Evolutionary conservation across 2,888 invertebrate species (phyloP).

Genomic region (Lissonota sp.): DNA sequence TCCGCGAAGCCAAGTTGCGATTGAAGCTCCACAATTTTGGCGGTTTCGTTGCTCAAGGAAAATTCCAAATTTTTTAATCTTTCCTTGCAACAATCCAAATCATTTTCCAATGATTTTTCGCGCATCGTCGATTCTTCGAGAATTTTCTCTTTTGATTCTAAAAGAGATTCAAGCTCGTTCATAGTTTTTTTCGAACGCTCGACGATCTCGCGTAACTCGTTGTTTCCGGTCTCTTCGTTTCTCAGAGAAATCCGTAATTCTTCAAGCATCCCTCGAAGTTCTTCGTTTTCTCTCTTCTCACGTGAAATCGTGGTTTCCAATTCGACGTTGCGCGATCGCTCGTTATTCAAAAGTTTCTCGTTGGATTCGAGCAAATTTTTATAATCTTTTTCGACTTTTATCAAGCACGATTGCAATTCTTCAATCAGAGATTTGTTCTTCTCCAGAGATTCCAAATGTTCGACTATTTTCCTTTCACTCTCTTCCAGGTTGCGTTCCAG

Average conservation of each 20-base stretch:
- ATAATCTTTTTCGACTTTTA: not conserved
- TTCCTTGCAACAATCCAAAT: slow-evolving; percentile 17
- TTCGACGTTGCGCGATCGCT: slow-evolving; percentile 32
- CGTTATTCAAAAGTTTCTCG: slow-evolving; percentile 26
- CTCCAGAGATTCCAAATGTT: slow-evolving; percentile 59
- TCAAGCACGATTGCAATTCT: slow-evolving; percentile 51
- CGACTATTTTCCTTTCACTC: slow-evolving; percentile 54
- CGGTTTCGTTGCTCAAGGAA: slow-evolving; percentile 6
- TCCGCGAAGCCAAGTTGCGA: not conserved
- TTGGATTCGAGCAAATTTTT: slow-evolving; percentile 1
- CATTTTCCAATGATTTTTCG: slow-evolving; percentile 5
- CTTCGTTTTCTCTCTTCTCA: not conserved
- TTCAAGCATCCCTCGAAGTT: slow-evolving; percentile 14
- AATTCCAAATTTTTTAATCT: slow-evolving; percentile 30
- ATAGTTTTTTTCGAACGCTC: slow-evolving; percentile 12
- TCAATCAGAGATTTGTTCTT: slow-evolving; percentile 55
- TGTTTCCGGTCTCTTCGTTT: slow-evolving; percentile 19
- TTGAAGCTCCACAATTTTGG: slow-evolving; percentile 15
- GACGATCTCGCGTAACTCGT: slow-evolving; percentile 27
- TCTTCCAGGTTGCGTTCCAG: slow-evolving; percentile 48
- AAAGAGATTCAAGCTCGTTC: slow-evolving; percentile 39
- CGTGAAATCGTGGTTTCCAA: slow-evolving; percentile 21
- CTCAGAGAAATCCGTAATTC: slow-evolving; percentile 31
- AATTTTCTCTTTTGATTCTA: slow-evolving; percentile 24
- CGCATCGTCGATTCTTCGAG: slow-evolving; percentile 12